phyloP scores from a whole-genome alignment of 2,888 invertebrate species.

The Dryobotodes eremita region DNA sequence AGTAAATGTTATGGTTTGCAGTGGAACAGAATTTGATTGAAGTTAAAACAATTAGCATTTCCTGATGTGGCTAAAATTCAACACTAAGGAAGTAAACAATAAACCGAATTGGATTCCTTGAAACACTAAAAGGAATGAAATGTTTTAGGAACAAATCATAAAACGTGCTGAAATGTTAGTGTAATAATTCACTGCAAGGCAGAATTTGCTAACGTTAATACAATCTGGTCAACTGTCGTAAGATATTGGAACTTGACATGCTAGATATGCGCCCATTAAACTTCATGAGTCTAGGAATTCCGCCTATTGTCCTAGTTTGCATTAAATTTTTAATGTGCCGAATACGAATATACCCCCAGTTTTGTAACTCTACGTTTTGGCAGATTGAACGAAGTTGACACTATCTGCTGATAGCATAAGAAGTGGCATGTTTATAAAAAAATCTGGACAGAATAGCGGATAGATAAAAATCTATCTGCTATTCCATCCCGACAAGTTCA shows the following conservation, averaged over 20 bases:
- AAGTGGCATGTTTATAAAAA: neutral
- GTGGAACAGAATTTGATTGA: slow-evolving; percentile 11
- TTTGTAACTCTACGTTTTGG: neutral
- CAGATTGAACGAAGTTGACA: neutral
- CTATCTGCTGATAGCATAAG: neutral
- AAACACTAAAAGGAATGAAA: slow-evolving; percentile 20
- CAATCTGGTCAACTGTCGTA: slow-evolving; percentile 3
- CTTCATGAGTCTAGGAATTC: neutral
- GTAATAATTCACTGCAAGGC: neutral
- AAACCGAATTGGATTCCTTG: slow-evolving; percentile 37
- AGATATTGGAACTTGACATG: neutral
- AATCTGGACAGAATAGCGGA: no score
- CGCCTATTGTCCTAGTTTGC: neutral
- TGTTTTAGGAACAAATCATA: slow-evolving; percentile 25
- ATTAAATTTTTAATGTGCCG: neutral
- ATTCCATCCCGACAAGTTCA: neutral
- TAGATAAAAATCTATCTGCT: neutral
- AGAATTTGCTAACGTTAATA: neutral
- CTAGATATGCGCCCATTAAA: neutral
- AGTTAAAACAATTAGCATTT: slow-evolving; percentile 9
- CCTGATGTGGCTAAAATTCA: slow-evolving; percentile 15
- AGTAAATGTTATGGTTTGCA: neutral
- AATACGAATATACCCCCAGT: neutral
- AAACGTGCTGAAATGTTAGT: slow-evolving; percentile 15
- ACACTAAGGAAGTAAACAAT: slow-evolving; percentile 33